Evolutionary conservation across 2,888 invertebrate genomes (phyloP).

Genomic region (Ypsolopha sequella): DNA sequence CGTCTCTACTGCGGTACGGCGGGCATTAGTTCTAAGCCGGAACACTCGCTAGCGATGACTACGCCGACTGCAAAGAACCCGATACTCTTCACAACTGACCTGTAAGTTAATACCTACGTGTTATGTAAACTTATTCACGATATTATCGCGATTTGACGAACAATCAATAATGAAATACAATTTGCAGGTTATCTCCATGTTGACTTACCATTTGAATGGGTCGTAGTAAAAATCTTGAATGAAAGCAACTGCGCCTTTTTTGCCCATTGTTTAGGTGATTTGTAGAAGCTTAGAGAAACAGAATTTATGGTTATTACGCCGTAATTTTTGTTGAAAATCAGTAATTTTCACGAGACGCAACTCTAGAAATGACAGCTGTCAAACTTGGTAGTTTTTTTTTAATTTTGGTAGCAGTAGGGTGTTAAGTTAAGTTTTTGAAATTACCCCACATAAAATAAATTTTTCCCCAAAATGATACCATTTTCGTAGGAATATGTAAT

Average conservation of each 20-base stretch:
- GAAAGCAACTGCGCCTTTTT: slow-evolving; percentile 21
- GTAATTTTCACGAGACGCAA: too few species aligned
- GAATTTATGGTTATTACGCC: background rate
- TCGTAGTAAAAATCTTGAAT: slow-evolving; percentile 78
- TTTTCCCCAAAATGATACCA: too few species aligned
- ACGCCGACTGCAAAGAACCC: slow-evolving; percentile 84
- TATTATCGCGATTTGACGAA: background rate
- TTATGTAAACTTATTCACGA: slow-evolving; percentile 4
- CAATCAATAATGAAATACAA: background rate
- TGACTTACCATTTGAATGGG: slow-evolving; percentile 81
- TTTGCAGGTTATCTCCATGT: slow-evolving; percentile 28
- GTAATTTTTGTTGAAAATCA: background rate
- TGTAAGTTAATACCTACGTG: slow-evolving; percentile 46
- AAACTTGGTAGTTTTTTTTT: background rate
- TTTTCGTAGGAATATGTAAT: too few species aligned
- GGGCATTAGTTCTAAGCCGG: slow-evolving; percentile 81
- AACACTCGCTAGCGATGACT: slow-evolving; percentile 82
- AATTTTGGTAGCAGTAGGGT: background rate
- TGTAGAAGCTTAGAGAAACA: background rate
- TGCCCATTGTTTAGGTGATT: background rate
- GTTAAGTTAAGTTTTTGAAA: too few species aligned
- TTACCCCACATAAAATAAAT: too few species aligned
- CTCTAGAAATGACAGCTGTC: too few species aligned
- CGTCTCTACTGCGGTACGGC: slow-evolving; percentile 50
- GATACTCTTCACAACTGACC: slow-evolving; percentile 86